A percentile compares a stretch with the other conserved stretches of the same genome.
Conservation (phyloP, 2,113 vertebrate genomes). For the Theristicus caerulescens region DNA sequence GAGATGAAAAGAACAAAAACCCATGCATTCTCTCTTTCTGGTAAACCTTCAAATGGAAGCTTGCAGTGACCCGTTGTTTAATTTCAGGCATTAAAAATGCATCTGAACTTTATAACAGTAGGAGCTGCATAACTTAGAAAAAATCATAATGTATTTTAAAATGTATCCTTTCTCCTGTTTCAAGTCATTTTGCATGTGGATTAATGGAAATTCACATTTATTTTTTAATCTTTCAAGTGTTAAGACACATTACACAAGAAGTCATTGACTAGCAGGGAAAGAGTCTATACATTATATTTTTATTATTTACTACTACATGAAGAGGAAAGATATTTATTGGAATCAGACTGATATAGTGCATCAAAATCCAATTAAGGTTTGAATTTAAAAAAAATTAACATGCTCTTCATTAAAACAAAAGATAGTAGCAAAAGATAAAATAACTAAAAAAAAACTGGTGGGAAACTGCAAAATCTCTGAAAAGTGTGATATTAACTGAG, state of each 20-base stretch:
- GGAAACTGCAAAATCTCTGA: background rate
- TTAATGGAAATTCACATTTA: background rate
- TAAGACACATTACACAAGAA: background rate
- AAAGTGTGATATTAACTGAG: background rate
- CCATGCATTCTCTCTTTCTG: background rate
- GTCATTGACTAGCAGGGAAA: background rate
- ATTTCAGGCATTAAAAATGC: constrained; percentile 1
- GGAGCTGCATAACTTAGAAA: background rate
- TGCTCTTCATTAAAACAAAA: background rate
- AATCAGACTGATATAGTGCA: background rate
- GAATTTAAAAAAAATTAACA: background rate
- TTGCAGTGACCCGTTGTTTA: background rate
- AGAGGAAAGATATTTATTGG: background rate
- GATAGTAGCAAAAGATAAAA: background rate
- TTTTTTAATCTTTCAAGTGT: background rate
- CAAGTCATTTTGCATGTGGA: background rate
- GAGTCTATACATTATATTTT: background rate
- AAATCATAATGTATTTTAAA: background rate
- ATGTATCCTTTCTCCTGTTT: background rate
- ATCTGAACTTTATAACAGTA: background rate
- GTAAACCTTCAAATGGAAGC: background rate
- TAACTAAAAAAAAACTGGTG: background rate
- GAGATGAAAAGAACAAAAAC: background rate
- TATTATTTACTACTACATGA: background rate
- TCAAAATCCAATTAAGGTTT: background rate